A percentile compares a stretch with the other conserved stretches of the same genome.
Evolutionary conservation across 2,797 vertebrate species (phyloP).

Genomic region (Scolopax bukidnonensis): DNA sequence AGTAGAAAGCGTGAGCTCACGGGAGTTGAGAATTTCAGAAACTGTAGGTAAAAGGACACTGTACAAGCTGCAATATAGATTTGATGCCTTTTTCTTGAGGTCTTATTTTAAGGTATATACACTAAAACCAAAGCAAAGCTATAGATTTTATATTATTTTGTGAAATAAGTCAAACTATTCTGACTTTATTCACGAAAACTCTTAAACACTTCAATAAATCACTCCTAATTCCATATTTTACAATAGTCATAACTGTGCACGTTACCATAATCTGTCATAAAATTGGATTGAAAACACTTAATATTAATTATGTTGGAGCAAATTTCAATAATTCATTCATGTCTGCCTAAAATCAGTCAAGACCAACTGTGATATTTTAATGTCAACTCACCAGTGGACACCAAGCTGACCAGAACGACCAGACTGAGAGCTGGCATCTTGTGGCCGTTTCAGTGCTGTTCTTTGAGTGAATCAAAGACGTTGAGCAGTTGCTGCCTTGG

Average conservation of each 20-base stretch:
- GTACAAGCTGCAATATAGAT: neutral
- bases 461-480: neutral
- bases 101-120: neutral
- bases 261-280: neutral
- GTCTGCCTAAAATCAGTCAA: neutral
- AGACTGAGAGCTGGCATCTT: constrained; percentile 39
- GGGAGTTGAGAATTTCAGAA: neutral
- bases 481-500: neutral
- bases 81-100: neutral
- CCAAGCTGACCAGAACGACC: constrained; percentile 48
- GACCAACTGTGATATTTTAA: neutral
- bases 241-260: neutral
- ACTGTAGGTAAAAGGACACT: neutral
- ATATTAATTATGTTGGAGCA: neutral
- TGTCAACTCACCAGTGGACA: constrained; percentile 55
- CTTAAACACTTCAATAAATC: neutral
- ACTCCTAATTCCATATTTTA: neutral
- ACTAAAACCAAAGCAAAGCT: neutral
- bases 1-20: rapidly evolving
- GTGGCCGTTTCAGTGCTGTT: neutral
- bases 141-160: neutral
- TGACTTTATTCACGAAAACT: neutral
- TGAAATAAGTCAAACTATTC: neutral
- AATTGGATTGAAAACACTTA: neutral
- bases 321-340: neutral